Evolutionary conservation across 2,888 invertebrate species (phyloP), one percentile per base, ranked within the genome.

Genomic region (Caenorhabditis auriculariae): DNA sequence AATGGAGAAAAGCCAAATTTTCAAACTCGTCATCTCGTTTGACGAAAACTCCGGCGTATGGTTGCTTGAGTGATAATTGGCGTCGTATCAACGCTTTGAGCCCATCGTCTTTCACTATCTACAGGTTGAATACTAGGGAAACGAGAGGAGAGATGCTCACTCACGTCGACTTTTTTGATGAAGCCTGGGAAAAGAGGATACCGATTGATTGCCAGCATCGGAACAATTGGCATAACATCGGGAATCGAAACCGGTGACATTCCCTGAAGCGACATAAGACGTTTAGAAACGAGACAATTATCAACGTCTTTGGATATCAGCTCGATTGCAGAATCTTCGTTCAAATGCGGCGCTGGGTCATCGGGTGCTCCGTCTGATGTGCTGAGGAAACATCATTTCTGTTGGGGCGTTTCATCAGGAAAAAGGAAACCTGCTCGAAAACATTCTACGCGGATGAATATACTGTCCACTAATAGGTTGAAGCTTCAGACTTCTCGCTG

Each of bases 121-220:
- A 84, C 57, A 74, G 75, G 7, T 49, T 27, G 12, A 39, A n/a
- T n/a, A n/a, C n/a, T n/a, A n/a, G n/a, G n/a, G n/a, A n/a, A n/a
- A n/a, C n/a, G n/a, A 45, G 4, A 9, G 24, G 2, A 21, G 17
- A n/a, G 29, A 49, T 37, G 2, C 28, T 26, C 41, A 67, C 77
- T 73, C 81, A 91, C 91, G 87, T 96, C 96, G 65, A 99, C 88
- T 72, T 98, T 88, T 85, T 98, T 98, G 74, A 96, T 93, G 83
- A 98, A 98, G 74, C 92, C 88, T 21, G 98, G 98, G 85, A 98
- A 98, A 1, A 98, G 90, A 4, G 96, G 95, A 85, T 94, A 92
- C 72, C 93, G 88, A 78, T 87, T 89, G 66, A 96, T 90, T 0
- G 95, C 93, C 72, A 99, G 89, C 7, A 96, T 88, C 3, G 98